Percentiles rank a stretch among this genome's conserved stretches.
phyloP scores from a whole-genome alignment of 2,113 vertebrate species.

The Arvicanthis niloticus region DNA sequence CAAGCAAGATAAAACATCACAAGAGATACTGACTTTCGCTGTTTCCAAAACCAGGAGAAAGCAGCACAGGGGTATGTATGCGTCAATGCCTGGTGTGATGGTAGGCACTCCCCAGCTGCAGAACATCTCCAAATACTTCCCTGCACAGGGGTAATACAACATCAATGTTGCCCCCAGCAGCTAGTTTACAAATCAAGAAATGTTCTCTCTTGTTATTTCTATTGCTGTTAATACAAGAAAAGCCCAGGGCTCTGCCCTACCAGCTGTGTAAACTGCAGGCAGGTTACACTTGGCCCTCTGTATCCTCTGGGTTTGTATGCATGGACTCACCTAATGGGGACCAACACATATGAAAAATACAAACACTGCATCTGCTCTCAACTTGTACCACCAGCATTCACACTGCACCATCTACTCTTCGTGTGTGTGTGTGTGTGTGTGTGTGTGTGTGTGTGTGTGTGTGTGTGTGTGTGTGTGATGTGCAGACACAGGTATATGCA shows the following conservation, averaged over 20 bases:
- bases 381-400: neutral
- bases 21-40: neutral
- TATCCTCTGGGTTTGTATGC: neutral
- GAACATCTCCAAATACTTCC: neutral
- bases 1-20: neutral
- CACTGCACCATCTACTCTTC: neutral
- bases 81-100: neutral
- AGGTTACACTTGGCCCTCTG: neutral
- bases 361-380: neutral
- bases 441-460: neutral
- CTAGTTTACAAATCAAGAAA: neutral
- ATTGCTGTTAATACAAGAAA: neutral
- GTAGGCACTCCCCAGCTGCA: accelerated
- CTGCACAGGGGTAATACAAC: neutral
- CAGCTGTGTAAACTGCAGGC: neutral
- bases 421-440: neutral
- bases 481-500: neutral
- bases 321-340: neutral
- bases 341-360: neutral
- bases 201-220: neutral
- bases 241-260: neutral
- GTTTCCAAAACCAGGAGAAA: neutral
- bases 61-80: neutral
- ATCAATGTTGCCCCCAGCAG: neutral
- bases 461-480: neutral